These are phyloP conservation scores for Gadus chalcogrammus DNA, from an alignment of 2,113 vertebrate genomes.

Conservation along the genomic window DNA sequence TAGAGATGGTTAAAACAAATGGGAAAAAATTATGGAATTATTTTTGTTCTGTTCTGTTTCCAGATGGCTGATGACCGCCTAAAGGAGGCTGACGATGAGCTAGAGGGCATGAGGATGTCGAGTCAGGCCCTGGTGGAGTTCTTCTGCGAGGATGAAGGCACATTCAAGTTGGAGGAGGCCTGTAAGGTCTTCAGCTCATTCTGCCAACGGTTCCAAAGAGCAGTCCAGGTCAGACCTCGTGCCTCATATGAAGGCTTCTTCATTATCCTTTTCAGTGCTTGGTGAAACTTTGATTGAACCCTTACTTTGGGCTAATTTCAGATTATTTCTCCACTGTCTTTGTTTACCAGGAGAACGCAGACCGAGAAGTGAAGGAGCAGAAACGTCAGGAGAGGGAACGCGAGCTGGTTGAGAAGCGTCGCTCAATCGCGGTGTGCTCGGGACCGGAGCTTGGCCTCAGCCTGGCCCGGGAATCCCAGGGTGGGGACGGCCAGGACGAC, in stretches of 20 bases:
- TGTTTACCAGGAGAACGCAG: conserved; percentile 71
- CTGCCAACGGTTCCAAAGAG: conserved; percentile 73
- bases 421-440: conserved; percentile 68
- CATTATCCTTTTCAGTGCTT: background rate
- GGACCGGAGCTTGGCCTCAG: conserved; percentile 55
- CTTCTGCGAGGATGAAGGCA: conserved; percentile 75
- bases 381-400: conserved; percentile 69
- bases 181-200: conserved; percentile 72
- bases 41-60: background rate
- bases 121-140: conserved; percentile 76
- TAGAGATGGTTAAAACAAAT: background rate
- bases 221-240: conserved; percentile 63
- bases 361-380: conserved; percentile 74
- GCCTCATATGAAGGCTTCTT: background rate
- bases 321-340: background rate
- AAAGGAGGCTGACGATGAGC: conserved; percentile 66
- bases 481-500: conserved; percentile 60
- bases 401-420: conserved; percentile 67
- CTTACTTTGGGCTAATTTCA: background rate
- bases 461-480: conserved; percentile 38
- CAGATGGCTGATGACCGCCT: conserved; percentile 70
- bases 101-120: conserved; percentile 69
- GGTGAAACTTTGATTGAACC: background rate
- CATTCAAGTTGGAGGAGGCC: conserved; percentile 75
- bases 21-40: no score